Evolutionary conservation across 2,888 invertebrate genomes (phyloP).

Genomic region (Clunio marinus): DNA sequence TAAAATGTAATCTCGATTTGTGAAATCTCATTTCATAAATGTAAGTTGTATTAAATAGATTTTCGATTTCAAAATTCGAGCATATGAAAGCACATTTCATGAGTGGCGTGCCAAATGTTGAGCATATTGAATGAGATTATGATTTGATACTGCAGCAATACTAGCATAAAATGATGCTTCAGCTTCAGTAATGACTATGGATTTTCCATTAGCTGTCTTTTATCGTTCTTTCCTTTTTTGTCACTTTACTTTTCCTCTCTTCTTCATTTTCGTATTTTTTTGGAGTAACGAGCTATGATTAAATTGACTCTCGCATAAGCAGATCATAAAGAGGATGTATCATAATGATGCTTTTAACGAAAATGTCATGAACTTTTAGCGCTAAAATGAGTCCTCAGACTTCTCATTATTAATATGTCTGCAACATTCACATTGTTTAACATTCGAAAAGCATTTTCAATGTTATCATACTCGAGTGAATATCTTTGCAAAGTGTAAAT

Average conservation of each 20-base stretch:
- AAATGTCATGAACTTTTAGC: constrained; percentile 10
- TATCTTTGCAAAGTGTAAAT: too few relatives aligned
- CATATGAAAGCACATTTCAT: background rate
- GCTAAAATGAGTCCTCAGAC: too few relatives aligned
- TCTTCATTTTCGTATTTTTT: background rate
- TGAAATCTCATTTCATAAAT: too few relatives aligned
- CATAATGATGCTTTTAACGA: background rate
- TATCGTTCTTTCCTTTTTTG: background rate
- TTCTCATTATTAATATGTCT: too few relatives aligned
- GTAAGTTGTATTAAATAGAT: constrained; percentile 7
- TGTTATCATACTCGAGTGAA: too few relatives aligned
- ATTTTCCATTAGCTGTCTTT: constrained; percentile 23
- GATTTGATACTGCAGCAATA: background rate
- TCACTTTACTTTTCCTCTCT: background rate
- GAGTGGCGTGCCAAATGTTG: background rate
- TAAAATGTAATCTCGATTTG: too few relatives aligned
- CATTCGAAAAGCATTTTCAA: too few relatives aligned
- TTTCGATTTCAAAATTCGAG: background rate
- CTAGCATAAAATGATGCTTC: constrained; percentile 8
- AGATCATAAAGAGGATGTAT: constrained; percentile 8
- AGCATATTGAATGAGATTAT: background rate
- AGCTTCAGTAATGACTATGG: constrained; percentile 16
- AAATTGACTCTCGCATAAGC: background rate
- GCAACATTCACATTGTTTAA: too few relatives aligned
- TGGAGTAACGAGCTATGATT: background rate